Base-by-base conservation (phyloP, 1,140 invertebrate species). In the Drosophila pseudoobscura region DNA sequence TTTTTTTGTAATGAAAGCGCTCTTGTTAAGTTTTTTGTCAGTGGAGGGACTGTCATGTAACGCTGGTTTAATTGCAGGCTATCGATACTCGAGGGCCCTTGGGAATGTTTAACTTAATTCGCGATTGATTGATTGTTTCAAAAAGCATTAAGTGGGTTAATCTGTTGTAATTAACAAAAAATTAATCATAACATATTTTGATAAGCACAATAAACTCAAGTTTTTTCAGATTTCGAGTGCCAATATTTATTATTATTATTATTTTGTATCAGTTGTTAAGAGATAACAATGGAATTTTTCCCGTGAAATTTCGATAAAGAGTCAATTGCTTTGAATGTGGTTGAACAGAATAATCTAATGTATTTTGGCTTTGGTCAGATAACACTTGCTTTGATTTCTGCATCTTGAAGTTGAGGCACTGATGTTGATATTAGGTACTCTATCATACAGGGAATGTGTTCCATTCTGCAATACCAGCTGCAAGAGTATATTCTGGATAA, bases 41-140 rank as follows among this genome's bases (percentile, higher is more conserved):
- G 17, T 55, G n/a, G 22, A 29, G 17, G 15, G 44, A 63, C 46
- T 64, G 65, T 56, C 50, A 75, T 61, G 45, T 44, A 62, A 53
- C 50, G 51, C 50, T 62, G n/a, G 47, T 55, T 79, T 65, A 84
- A 84, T 84, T 84, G 75, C 59, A 45, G 49, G 56, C 50, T 70
- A 72, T 79, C 61, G 59, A 83, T 72, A 66, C 47, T 55, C 22
- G 13, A 50, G 6, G 17, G 62, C 59, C 64, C 58, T 72, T 73
- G 39, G 55, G 57, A 61, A 53, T 72, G 43, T 45, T 72, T 49
- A 52, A 66, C 60, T 52, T 71, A 61, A 72, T 72, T 62, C 26
- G 20, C n/a, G 24, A 44, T 52, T 59, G 35, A 70, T 70, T 65
- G 60, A 66, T 66, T 66, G 47, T 66, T 53, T 52, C 20, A 49